A percentile compares a stretch with the other conserved stretches of the same genome.
Evolutionary conservation across 2,888 invertebrate genomes (phyloP).

Genomic region (Idaea biselata): DNA sequence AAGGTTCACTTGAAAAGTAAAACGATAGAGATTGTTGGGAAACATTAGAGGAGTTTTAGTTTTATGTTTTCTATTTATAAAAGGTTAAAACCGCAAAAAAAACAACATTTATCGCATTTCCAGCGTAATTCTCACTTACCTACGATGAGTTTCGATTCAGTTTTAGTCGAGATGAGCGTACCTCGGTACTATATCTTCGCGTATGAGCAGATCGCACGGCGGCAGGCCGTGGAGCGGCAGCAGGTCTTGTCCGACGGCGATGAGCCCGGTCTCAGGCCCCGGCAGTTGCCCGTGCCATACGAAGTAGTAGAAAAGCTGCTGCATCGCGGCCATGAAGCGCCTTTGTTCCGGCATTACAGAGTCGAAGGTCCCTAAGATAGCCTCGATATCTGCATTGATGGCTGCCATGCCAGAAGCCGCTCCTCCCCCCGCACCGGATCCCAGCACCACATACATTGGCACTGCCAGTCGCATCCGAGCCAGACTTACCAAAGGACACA

Average conservation of each 20-base stretch:
- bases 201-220: slow-evolving; percentile 89
- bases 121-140: background rate
- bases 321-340: slow-evolving; percentile 88
- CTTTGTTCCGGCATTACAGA: slow-evolving; percentile 87
- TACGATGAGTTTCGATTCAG: background rate
- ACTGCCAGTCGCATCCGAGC: slow-evolving; percentile 82
- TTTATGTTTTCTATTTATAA: too few species aligned
- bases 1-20: too few species aligned
- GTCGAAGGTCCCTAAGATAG: slow-evolving; percentile 88
- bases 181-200: slow-evolving; percentile 86
- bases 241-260: slow-evolving; percentile 87
- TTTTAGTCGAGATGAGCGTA: slow-evolving; percentile 88
- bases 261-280: slow-evolving; percentile 81
- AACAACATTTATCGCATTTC: too few species aligned
- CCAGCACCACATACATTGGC: slow-evolving; percentile 88
- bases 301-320: slow-evolving; percentile 90
- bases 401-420: slow-evolving; percentile 61
- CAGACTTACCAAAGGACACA: slow-evolving; percentile 88
- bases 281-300: slow-evolving; percentile 88
- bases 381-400: slow-evolving; percentile 85
- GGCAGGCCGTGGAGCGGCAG: slow-evolving; percentile 83
- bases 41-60: too few species aligned
- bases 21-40: too few species aligned
- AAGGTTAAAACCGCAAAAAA: too few species aligned
- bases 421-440: slow-evolving; percentile 78